These are phyloP conservation scores for Trissoscelio sp. DNA, from an alignment of 2,888 invertebrate species.

Conservation along the genomic window DNA sequence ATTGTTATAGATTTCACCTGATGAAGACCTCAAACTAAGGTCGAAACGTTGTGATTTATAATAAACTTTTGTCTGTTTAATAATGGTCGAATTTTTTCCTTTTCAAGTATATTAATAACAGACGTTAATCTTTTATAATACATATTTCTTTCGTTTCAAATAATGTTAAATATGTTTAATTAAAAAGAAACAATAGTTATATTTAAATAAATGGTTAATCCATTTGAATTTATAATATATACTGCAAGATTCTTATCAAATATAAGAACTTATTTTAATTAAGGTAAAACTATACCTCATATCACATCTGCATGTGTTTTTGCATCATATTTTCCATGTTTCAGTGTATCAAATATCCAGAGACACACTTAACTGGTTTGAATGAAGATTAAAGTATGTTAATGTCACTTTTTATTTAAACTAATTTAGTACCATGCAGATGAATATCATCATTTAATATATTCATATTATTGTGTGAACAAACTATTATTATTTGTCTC, in stretches of 20 bases:
- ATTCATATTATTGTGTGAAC: conserved; percentile 54
- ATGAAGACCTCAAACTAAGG: no score
- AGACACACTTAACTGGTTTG: conserved; percentile 67
- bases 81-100: no score
- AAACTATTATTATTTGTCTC: conserved; percentile 38
- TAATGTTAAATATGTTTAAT: no score
- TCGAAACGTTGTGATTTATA: no score
- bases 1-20: no score
- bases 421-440: conserved; percentile 58
- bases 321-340: conserved; percentile 60
- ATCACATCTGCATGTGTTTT: conserved; percentile 64
- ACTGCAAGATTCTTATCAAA: conserved; percentile 61
- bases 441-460: conserved; percentile 53
- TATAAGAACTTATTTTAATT: conserved; percentile 65
- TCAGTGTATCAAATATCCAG: conserved; percentile 67
- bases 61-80: no score
- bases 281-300: conserved; percentile 67
- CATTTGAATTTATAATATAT: conserved; percentile 60
- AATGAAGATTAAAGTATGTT: conserved; percentile 67
- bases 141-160: no score
- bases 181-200: no score
- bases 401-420: conserved; percentile 64
- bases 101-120: no score
- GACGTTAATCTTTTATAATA: no score
- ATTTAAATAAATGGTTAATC: conserved; percentile 61